Conservation (phyloP, 2,888 invertebrate species). For the Eristalis arbustorum region DNA sequence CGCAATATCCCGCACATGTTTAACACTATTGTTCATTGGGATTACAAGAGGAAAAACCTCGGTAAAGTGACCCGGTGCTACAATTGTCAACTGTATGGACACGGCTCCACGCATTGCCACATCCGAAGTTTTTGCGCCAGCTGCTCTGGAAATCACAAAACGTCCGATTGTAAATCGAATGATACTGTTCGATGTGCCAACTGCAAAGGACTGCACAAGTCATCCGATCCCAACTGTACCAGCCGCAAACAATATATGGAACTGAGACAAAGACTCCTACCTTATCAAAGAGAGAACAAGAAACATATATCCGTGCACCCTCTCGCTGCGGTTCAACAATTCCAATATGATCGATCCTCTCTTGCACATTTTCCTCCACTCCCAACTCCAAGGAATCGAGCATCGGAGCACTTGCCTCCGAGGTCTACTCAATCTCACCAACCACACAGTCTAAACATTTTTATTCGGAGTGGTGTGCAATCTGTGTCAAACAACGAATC, state of each 20-base stretch:
- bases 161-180: background rate
- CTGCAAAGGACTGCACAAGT: background rate
- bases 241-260: background rate
- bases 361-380: background rate
- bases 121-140: background rate
- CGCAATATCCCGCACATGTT: too few relatives aligned
- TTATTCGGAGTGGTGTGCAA: background rate
- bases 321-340: background rate
- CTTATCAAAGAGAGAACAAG: background rate
- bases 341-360: background rate
- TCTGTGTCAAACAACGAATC: background rate
- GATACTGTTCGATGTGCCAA: background rate
- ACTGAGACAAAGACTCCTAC: background rate
- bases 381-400: background rate
- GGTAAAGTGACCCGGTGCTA: too few relatives aligned
- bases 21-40: too few relatives aligned
- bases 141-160: background rate
- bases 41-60: too few relatives aligned
- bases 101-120: too few relatives aligned
- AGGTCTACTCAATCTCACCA: background rate
- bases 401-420: background rate
- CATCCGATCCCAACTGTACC: conserved; percentile 1
- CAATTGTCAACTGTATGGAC: too few relatives aligned
- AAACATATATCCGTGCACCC: background rate
- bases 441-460: background rate